Percentiles rank a stretch among this genome's conserved stretches.
These are phyloP conservation scores for Eubasilissa regina DNA, from an alignment of 1,140 invertebrate genomes.

Conservation along the genomic window DNA sequence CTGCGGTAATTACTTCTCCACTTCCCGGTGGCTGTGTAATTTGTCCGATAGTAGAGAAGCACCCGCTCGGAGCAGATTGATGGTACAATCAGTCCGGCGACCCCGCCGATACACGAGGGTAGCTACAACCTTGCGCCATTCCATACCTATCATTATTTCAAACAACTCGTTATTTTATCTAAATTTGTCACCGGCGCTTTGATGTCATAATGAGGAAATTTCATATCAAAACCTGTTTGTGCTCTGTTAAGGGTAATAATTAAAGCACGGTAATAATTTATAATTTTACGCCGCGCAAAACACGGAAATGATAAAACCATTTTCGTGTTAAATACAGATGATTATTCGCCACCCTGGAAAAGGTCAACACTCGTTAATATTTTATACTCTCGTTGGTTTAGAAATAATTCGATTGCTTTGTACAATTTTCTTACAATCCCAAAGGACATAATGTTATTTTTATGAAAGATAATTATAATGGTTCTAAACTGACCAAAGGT, in stretches of 20 bases:
- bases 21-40: too few species aligned
- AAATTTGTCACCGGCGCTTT: constrained; percentile 34
- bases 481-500: too few species aligned
- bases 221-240: constrained; percentile 17
- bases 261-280: constrained; percentile 1
- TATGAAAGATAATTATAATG: too few species aligned
- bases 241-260: not conserved
- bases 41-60: constrained; percentile 1
- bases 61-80: constrained; percentile 18
- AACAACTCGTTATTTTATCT: constrained; percentile 33
- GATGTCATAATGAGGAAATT: constrained; percentile 34
- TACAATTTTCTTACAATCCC: too few species aligned
- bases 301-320: constrained; percentile 9
- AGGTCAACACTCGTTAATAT: too few species aligned
- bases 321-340: not conserved
- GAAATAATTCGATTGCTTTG: too few species aligned
- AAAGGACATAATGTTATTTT: too few species aligned
- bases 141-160: constrained; percentile 16
- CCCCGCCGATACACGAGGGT: constrained; percentile 17
- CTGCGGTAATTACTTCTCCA: too few species aligned
- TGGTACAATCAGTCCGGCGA: constrained; percentile 13
- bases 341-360: not conserved
- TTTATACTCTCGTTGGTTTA: too few species aligned
- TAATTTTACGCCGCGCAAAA: constrained; percentile 4
- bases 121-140: not conserved